Conservation (phyloP, 2,113 vertebrate genomes). For the Colius striatus region DNA sequence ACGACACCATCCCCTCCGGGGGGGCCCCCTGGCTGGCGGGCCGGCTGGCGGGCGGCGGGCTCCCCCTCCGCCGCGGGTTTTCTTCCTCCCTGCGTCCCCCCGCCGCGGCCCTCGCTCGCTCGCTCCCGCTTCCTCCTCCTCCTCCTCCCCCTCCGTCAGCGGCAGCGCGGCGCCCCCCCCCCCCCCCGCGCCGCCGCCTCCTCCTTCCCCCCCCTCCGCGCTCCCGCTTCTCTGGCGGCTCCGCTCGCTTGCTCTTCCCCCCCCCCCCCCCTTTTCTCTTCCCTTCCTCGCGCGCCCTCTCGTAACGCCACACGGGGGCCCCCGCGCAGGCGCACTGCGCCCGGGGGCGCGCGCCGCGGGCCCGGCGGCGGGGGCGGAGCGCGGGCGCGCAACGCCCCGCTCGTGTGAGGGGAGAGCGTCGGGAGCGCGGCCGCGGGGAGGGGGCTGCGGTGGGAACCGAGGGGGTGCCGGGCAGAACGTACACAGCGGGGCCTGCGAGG, state of each 20-base stretch:
- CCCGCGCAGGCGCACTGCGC: constrained; percentile 67
- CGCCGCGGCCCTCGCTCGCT: background rate
- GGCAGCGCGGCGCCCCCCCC: too few relatives aligned
- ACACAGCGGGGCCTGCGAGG: too few relatives aligned
- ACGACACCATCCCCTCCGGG: constrained; percentile 39
- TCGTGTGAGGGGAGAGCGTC: too few relatives aligned
- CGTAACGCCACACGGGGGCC: constrained; percentile 8
- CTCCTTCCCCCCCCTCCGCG: background rate
- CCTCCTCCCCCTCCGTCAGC: too few relatives aligned
- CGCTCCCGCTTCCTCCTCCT: background rate
- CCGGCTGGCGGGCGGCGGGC: background rate
- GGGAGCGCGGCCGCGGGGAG: background rate
- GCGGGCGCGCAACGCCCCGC: background rate
- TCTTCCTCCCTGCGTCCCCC: background rate
- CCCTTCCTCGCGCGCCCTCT: constrained; percentile 74
- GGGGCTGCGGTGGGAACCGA: too few relatives aligned
- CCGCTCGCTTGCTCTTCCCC: constrained; percentile 64
- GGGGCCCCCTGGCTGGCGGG: background rate
- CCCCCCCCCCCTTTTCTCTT: constrained; percentile 72
- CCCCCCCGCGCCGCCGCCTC: constrained; percentile 40
- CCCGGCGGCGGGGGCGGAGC: constrained; percentile 63
- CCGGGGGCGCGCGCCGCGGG: background rate
- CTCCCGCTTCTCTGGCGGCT: constrained; percentile 44
- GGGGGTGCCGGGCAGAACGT: too few relatives aligned
- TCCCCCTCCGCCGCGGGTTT: background rate